Evolutionary conservation across 1,140 invertebrate species (phyloP).

Genomic region (Oryzaephilus surinamensis): DNA sequence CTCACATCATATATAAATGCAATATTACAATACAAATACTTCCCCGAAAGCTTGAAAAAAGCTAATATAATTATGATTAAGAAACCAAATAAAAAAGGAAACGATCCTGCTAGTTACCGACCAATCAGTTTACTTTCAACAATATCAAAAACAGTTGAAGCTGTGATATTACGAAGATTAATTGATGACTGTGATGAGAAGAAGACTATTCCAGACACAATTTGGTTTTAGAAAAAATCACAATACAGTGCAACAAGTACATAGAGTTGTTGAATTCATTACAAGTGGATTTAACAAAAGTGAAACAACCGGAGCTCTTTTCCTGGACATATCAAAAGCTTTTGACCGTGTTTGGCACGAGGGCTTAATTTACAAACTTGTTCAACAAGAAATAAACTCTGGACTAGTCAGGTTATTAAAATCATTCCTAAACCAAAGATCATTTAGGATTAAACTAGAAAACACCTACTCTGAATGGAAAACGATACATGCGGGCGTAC

Average conservation of each 20-base stretch:
- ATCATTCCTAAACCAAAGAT: slow-evolving; percentile 16
- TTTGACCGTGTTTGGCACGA: slow-evolving; percentile 25
- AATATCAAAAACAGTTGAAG: slow-evolving; percentile 1
- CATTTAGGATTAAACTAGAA: slow-evolving; percentile 13
- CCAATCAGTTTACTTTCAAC: background rate
- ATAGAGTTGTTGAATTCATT: background rate
- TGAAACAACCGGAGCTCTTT: slow-evolving; percentile 11
- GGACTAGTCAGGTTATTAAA: slow-evolving; percentile 9
- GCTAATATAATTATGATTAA: slow-evolving; percentile 1
- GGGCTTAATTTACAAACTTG: slow-evolving; percentile 19
- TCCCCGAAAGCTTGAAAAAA: background rate
- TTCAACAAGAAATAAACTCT: slow-evolving; percentile 4
- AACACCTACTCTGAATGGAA: slow-evolving; percentile 8
- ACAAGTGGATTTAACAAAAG: background rate
- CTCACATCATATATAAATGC: background rate
- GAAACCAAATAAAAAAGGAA: background rate
- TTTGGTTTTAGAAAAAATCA: background rate
- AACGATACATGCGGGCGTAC: slow-evolving; percentile 18
- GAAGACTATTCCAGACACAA: background rate
- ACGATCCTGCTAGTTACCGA: background rate
- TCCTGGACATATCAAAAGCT: slow-evolving; percentile 25
- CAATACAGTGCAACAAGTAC: background rate
- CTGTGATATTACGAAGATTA: background rate
- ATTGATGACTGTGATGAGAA: background rate
- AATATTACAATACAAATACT: background rate